Conservation (phyloP, 1,140 invertebrate genomes). For the Penaeus vannamei region DNA sequence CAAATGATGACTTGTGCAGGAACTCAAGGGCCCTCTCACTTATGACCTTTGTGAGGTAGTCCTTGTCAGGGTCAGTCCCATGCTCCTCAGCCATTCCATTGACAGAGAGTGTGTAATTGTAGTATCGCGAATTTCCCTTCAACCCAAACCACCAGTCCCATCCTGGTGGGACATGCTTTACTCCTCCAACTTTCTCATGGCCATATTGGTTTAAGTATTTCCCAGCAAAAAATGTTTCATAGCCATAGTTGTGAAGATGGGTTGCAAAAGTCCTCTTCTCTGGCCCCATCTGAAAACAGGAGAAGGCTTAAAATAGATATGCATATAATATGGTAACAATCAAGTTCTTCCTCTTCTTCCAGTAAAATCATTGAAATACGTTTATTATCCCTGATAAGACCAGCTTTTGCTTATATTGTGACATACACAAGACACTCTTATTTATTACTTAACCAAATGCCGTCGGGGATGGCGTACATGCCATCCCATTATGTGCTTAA, state of each 20-base stretch:
- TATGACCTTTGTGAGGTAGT: slow-evolving; percentile 90
- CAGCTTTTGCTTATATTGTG: too few species aligned
- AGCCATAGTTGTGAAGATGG: slow-evolving; percentile 78
- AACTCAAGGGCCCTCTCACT: slow-evolving; percentile 80
- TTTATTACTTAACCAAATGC: too few species aligned
- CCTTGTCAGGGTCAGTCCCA: slow-evolving; percentile 75
- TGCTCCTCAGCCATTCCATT: slow-evolving; percentile 80
- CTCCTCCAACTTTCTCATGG: slow-evolving; percentile 75
- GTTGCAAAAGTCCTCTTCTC: slow-evolving; percentile 81
- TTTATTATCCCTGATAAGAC: too few species aligned
- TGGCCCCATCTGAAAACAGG: slow-evolving; percentile 69
- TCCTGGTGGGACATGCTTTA: slow-evolving; percentile 81
- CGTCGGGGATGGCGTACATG: too few species aligned
- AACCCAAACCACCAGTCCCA: slow-evolving; percentile 87
- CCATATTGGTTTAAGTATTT: slow-evolving; percentile 91
- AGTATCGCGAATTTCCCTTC: slow-evolving; percentile 89
- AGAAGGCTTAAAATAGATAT: neutral
- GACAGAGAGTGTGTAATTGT: slow-evolving; percentile 88
- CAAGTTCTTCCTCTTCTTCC: neutral
- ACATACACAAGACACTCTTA: too few species aligned
- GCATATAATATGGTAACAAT: neutral
- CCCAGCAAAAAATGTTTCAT: slow-evolving; percentile 87
- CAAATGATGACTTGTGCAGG: slow-evolving; percentile 70
- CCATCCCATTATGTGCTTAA: too few species aligned
- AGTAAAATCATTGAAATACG: neutral